Evolutionary conservation across 1,140 invertebrate genomes (phyloP).

Genomic region (Danaus plexippus): DNA sequence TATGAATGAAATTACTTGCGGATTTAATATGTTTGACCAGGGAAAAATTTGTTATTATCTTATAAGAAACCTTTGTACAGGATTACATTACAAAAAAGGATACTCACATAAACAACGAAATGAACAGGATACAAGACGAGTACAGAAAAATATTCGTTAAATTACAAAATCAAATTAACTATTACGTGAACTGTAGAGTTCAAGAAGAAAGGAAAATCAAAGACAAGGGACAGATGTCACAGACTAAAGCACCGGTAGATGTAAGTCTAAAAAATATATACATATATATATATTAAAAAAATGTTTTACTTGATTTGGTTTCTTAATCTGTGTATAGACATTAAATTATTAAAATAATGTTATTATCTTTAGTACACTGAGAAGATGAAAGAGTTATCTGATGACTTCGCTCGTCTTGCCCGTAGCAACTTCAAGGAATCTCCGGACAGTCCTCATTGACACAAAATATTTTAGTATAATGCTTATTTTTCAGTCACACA

Average conservation of each 20-base stretch:
- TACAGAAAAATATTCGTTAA: conserved; percentile 64
- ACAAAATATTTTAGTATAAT: background rate
- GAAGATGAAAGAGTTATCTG: conserved; percentile 51
- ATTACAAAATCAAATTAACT: conserved; percentile 50
- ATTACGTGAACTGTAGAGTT: conserved; percentile 39
- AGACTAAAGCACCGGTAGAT: conserved; percentile 32
- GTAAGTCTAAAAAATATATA: conserved; percentile 27
- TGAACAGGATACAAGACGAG: conserved; percentile 62
- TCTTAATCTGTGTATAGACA: background rate
- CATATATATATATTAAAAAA: too few species aligned
- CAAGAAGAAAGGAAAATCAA: conserved; percentile 40
- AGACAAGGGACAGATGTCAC: conserved; percentile 11
- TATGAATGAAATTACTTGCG: too few species aligned
- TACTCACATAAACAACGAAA: conserved; percentile 62
- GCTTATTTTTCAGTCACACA: too few species aligned
- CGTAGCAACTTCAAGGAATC: conserved; percentile 39
- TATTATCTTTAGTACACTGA: conserved; percentile 41
- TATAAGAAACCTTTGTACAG: conserved; percentile 29
- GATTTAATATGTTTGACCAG: too few species aligned
- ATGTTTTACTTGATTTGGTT: background rate
- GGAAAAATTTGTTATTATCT: too few species aligned
- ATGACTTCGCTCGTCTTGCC: conserved; percentile 47
- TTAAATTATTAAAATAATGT: background rate
- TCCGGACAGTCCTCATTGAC: conserved; percentile 30
- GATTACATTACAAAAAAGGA: conserved; percentile 67